Base-by-base conservation (phyloP, 2,888 invertebrate species). In the Orthonychiurus folsomi region DNA sequence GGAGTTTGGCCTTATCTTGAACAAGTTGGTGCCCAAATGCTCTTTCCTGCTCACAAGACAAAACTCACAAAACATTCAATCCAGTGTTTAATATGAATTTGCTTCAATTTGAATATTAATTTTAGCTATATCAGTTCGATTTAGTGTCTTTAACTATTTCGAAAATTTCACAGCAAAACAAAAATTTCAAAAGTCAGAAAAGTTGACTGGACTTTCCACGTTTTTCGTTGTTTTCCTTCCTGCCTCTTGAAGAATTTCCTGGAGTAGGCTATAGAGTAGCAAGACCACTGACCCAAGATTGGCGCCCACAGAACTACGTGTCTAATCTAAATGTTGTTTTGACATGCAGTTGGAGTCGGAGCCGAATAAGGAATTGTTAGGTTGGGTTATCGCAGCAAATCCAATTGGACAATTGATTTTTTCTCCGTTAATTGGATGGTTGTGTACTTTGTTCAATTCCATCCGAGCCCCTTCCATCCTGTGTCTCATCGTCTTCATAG, bases 1-100 rank as follows among this genome's bases (percentile, higher is more conserved):
- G 90, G 90, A 62, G 87, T 91, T 56, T 92, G 89, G 89, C 91
- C 91, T 1, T 92, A 88, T 76, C 82, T 92, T 63, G 85, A 86
- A 75, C 88, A 88, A 84, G 91, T 90, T 79, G 76, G 72, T 37
- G n/a, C n/a, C n/a, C n/a, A n/a, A n/a, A n/a, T n/a, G n/a, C n/a
- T n/a, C n/a, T n/a, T n/a, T n/a, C n/a, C n/a, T n/a, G n/a, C n/a
- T n/a, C n/a, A n/a, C n/a, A n/a, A n/a, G n/a, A n/a, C n/a, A n/a
- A n/a, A n/a, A n/a, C n/a, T n/a, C n/a, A n/a, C n/a, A n/a, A n/a
- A n/a, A n/a, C n/a, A n/a, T n/a, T n/a, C n/a, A n/a, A n/a, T n/a
- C n/a, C n/a, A n/a, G n/a, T n/a, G n/a, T n/a, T n/a, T n/a, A n/a
- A n/a, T n/a, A n/a, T n/a, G n/a, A n/a, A n/a, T n/a, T n/a, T n/a